Evolutionary conservation across 2,888 invertebrate genomes (phyloP).

Genomic region (Lepidochitona cinerea): DNA sequence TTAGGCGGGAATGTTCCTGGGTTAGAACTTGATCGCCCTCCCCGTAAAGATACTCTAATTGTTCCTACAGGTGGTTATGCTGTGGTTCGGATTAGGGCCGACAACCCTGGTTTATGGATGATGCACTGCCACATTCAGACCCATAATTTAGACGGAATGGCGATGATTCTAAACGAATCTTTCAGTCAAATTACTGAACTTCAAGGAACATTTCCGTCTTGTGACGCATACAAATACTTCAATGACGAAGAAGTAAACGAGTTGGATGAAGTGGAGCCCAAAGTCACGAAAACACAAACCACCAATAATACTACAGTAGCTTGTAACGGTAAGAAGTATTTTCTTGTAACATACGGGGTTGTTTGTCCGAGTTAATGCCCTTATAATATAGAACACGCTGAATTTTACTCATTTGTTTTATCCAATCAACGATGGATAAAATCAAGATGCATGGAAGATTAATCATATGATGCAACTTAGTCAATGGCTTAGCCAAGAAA

Average conservation of each 20-base stretch:
- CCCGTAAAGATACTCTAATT: conserved; percentile 61
- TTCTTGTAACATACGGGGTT: no score
- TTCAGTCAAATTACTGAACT: conserved; percentile 34
- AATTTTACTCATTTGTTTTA: no score
- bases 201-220: conserved; percentile 50
- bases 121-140: conserved; percentile 64
- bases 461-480: no score
- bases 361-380: no score
- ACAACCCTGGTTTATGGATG: conserved; percentile 66
- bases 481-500: no score
- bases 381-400: no score
- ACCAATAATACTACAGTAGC: no score
- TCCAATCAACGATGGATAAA: no score
- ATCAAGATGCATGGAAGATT: no score
- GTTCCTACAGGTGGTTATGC: conserved; percentile 65
- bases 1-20: conserved; percentile 45
- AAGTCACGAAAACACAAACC: no score
- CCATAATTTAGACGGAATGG: conserved; percentile 62
- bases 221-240: conserved; percentile 27
- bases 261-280: not conserved
- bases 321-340: no score
- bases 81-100: conserved; percentile 57
- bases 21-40: conserved; percentile 46
- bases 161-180: conserved; percentile 56
- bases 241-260: not conserved